phyloP scores from a whole-genome alignment of 2,888 invertebrate genomes.

The Xanthorhoe spadicearia region DNA sequence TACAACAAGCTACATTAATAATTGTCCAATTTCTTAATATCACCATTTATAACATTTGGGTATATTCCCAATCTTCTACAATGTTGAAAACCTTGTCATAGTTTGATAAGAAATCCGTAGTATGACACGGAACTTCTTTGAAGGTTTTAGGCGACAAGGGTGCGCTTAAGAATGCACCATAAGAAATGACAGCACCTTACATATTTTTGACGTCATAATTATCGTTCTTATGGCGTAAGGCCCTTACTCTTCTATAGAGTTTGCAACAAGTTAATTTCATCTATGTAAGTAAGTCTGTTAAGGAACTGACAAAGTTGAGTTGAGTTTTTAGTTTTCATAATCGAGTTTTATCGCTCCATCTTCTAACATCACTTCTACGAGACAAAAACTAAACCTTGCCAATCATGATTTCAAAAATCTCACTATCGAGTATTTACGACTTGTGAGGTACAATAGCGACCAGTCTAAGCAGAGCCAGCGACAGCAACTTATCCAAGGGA shows the following conservation, averaged over 20 bases:
- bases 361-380: neutral
- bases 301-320: too few species aligned
- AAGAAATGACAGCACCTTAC: neutral
- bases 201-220: neutral
- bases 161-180: neutral
- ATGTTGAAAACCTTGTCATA: neutral
- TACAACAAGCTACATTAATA: neutral
- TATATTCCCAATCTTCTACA: neutral
- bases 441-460: conserved; percentile 85
- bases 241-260: neutral
- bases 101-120: neutral
- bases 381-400: neutral
- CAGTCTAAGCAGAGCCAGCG: conserved; percentile 90
- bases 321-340: too few species aligned
- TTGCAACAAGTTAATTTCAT: neutral
- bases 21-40: conserved; percentile 9
- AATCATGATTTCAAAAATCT: neutral
- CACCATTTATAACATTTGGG: conserved; percentile 2
- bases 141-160: neutral
- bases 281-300: too few species aligned
- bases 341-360: neutral
- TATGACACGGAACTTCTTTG: neutral
- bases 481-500: conserved; percentile 96
- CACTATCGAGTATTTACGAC: conserved; percentile 20
- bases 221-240: neutral